These are phyloP conservation scores for Micropterix aruncella DNA, from an alignment of 2,888 invertebrate species.

Conservation along the genomic window DNA sequence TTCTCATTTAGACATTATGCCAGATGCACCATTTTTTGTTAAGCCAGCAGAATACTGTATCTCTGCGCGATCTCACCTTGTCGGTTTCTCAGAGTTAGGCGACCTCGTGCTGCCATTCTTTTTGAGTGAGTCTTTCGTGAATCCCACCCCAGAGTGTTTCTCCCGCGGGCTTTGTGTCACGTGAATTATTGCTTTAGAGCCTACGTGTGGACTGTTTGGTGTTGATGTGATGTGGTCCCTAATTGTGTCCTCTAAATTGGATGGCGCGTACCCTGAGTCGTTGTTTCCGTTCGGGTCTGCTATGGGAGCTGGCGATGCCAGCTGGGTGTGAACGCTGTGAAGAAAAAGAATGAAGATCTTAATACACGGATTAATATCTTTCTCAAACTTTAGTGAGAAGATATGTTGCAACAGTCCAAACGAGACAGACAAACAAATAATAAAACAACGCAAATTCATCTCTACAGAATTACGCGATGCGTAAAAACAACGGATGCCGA, in stretches of 20 bases:
- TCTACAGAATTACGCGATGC: too few species aligned
- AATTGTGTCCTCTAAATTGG: constrained; percentile 38
- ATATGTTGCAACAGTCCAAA: too few species aligned
- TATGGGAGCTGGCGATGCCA: constrained; percentile 36
- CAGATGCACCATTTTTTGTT: too few species aligned
- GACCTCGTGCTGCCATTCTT: constrained; percentile 30
- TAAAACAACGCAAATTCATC: too few species aligned
- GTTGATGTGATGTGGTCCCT: constrained; percentile 45
- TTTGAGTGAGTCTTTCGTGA: constrained; percentile 18
- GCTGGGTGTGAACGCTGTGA: constrained; percentile 41
- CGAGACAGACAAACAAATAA: too few species aligned
- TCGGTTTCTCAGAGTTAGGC: background rate
- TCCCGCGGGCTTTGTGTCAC: constrained; percentile 19
- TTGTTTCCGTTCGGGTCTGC: constrained; percentile 71
- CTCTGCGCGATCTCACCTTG: background rate
- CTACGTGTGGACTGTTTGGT: constrained; percentile 33
- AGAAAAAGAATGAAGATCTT: constrained; percentile 10
- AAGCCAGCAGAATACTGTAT: too few species aligned
- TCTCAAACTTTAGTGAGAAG: too few species aligned
- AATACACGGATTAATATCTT: too few species aligned
- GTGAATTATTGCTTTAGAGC: constrained; percentile 24
- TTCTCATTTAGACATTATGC: too few species aligned
- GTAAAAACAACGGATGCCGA: too few species aligned
- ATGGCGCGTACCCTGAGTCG: constrained; percentile 70
- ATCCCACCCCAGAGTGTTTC: constrained; percentile 22